Evolutionary conservation across 2,113 vertebrate species (phyloP).

Genomic region (Raja brachyura): DNA sequence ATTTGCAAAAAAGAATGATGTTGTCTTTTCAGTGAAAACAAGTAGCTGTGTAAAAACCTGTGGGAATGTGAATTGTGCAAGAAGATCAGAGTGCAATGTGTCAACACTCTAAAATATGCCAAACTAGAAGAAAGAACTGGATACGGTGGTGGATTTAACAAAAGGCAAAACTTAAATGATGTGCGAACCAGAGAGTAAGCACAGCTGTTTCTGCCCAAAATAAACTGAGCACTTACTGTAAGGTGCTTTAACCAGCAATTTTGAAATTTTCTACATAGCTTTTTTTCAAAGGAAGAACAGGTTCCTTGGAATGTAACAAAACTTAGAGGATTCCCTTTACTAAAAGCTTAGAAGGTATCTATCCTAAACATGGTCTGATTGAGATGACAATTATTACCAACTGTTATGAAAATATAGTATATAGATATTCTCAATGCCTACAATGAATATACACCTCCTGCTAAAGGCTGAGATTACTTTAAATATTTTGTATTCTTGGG

Average conservation of each 20-base stretch:
- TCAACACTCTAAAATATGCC: no score
- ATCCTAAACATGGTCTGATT: background rate
- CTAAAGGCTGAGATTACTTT: background rate
- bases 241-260: background rate
- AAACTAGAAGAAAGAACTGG: no score
- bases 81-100: no score
- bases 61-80: no score
- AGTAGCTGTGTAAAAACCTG: no score
- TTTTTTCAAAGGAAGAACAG: background rate
- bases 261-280: background rate
- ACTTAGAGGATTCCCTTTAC: background rate
- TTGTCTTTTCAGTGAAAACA: no score
- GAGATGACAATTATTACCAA: background rate
- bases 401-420: background rate
- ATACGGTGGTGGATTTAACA: no score
- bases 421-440: background rate
- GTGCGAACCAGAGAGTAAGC: no score
- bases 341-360: background rate
- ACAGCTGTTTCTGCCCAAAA: no score
- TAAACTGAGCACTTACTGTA: background rate
- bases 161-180: no score
- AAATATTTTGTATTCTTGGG: background rate
- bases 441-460: no score
- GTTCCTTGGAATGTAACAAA: background rate
- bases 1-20: no score